These are phyloP conservation scores for Eupithecia centaureata DNA, from an alignment of 2,888 invertebrate genomes.

Conservation along the genomic window DNA sequence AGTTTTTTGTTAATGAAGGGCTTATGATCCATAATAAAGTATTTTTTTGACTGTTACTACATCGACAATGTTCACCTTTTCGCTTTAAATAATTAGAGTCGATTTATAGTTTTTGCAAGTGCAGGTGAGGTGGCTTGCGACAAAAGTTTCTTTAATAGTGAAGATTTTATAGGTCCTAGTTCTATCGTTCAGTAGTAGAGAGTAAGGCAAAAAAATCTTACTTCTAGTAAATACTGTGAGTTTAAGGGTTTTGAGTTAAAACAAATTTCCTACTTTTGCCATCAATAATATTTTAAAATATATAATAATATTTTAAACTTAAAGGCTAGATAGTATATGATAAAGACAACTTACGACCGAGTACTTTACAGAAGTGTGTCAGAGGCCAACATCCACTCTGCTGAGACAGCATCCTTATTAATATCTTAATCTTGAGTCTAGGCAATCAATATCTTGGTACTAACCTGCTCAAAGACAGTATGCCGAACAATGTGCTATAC, in stretches of 20 bases:
- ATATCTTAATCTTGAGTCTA: neutral
- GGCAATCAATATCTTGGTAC: slow-evolving; percentile 11
- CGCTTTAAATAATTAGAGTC: too few relatives aligned
- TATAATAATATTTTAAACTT: too few relatives aligned
- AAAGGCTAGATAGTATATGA: too few relatives aligned
- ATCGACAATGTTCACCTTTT: too few relatives aligned
- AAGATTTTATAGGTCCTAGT: too few relatives aligned
- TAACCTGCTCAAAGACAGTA: slow-evolving; percentile 12
- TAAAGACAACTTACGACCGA: neutral
- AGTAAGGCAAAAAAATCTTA: neutral
- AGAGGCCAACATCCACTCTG: neutral
- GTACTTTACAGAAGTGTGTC: neutral
- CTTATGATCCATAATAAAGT: too few relatives aligned
- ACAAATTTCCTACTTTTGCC: neutral
- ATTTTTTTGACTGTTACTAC: too few relatives aligned
- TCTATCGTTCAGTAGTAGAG: too few relatives aligned
- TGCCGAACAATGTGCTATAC: slow-evolving; percentile 19
- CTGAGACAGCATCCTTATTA: neutral
- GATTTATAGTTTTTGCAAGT: too few relatives aligned
- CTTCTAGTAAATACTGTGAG: neutral
- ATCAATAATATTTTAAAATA: too few relatives aligned
- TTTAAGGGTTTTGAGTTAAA: neutral
- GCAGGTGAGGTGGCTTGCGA: neutral
- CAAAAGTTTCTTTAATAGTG: neutral
- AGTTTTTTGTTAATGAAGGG: too few relatives aligned